phyloP scores from a whole-genome alignment of 2,888 invertebrate genomes.

The Cordilura impudica region DNA sequence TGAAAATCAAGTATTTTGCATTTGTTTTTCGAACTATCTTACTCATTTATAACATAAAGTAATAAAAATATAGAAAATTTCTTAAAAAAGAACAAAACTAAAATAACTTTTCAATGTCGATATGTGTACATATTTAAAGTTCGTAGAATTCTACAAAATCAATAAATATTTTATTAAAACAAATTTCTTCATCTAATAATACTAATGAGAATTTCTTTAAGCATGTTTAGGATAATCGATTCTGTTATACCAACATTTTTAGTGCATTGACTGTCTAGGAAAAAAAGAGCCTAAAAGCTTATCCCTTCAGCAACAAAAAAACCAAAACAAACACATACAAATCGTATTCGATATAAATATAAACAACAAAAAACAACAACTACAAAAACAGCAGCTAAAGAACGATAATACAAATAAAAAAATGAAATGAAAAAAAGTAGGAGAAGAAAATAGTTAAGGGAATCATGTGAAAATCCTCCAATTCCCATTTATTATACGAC shows the following conservation, averaged over 20 bases:
- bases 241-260: conserved; percentile 27
- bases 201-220: neutral
- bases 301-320: conserved; percentile 26
- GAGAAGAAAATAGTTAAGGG: conserved; percentile 44
- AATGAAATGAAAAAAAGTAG: neutral
- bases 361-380: conserved; percentile 43
- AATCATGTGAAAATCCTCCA: conserved; percentile 58
- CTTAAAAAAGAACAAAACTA: too few species aligned
- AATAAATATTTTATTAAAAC: too few species aligned
- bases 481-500: conserved; percentile 54
- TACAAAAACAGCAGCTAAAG: neutral
- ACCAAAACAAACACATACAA: conserved; percentile 31
- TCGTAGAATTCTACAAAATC: too few species aligned
- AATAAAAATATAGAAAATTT: too few species aligned
- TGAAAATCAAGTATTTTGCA: too few species aligned
- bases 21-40: too few species aligned
- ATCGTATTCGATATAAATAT: conserved; percentile 28
- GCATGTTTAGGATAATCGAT: neutral
- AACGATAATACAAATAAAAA: neutral
- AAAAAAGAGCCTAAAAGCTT: conserved; percentile 20
- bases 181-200: too few species aligned
- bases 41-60: too few species aligned
- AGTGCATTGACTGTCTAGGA: conserved; percentile 49
- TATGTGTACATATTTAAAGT: too few species aligned
- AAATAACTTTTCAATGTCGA: neutral